Base-by-base conservation (phyloP, 37 sponge, comb jelly and placozoan species). In the Halisarca cf. caerulea region DNA sequence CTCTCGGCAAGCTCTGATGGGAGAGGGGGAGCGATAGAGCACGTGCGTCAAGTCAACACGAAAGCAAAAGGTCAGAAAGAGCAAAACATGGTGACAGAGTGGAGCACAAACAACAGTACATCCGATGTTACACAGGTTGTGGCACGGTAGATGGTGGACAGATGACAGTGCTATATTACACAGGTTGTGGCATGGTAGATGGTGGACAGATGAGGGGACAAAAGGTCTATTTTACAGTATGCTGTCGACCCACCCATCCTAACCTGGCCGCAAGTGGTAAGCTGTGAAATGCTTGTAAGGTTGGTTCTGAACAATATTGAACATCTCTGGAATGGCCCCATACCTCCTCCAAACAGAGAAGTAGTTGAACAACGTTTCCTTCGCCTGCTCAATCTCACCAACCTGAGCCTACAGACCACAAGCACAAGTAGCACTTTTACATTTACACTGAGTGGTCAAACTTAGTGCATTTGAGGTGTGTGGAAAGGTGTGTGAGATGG, bases 1-100 rank as follows among this genome's bases (percentile, higher is more conserved):
- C 87, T 86, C 69, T 92, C 93, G 27, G 84, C 89, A 24, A 92
- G 68, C 72, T 92, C 93, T 88, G 59, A 64, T 83, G 44, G 30
- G 78, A 1, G n/a, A n/a, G n/a, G n/a, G n/a, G n/a, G n/a, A n/a
- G n/a, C n/a, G n/a, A n/a, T n/a, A n/a, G n/a, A n/a, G n/a, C n/a
- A n/a, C n/a, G n/a, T n/a, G n/a, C n/a, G n/a, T n/a, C n/a, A n/a
- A n/a, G n/a, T 55, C 17, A 55, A 11, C 11, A 55, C 57, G 57
- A 55, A 17, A 55, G 57, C 11, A 55, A 17, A 55, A 55, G 57
- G 57, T 20, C 17, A 55, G 57, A 17, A 20, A 55, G 57, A 55
- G 57, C 17, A 55, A 55, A 17, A 55, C 11, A 17, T 55, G 17
- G 57, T 20, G 17, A 55, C n/a, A n/a, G n/a, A n/a, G n/a, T n/a